Conservation (phyloP, 2,888 invertebrate species). For the Caenorhabditis japonica region DNA sequence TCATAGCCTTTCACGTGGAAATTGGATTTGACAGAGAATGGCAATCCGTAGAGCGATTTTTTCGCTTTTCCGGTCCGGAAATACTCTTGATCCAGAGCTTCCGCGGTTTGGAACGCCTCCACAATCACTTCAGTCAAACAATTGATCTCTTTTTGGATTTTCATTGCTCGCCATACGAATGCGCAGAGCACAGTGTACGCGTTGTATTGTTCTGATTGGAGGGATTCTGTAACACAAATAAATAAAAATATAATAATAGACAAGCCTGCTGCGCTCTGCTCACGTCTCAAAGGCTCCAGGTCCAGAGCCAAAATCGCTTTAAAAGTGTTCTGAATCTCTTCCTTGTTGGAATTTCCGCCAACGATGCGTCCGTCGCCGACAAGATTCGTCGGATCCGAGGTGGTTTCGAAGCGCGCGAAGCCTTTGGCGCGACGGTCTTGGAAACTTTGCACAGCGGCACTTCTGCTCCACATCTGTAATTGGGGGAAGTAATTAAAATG, state of each 20-base stretch:
- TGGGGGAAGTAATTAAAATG: too few relatives aligned
- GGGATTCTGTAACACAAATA: constrained; percentile 59
- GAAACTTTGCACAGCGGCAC: constrained; percentile 40
- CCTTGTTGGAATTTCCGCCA: not conserved
- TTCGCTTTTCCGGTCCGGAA: constrained; percentile 55
- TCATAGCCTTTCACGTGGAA: constrained; percentile 76
- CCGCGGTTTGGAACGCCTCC: constrained; percentile 67
- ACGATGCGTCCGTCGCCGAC: constrained; percentile 6
- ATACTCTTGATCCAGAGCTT: constrained; percentile 57
- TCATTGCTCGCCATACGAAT: constrained; percentile 68
- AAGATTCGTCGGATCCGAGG: constrained; percentile 6
- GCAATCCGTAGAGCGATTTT: constrained; percentile 73
- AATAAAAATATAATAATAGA: too few relatives aligned
- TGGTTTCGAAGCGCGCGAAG: constrained; percentile 35
- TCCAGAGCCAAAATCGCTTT: constrained; percentile 2
- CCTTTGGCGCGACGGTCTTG: constrained; percentile 27
- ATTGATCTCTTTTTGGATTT: constrained; percentile 70
- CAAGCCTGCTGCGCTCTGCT: too few relatives aligned
- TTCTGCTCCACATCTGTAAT: too few relatives aligned
- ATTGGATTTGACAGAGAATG: constrained; percentile 76
- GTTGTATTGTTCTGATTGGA: constrained; percentile 66
- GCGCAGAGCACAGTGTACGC: constrained; percentile 70
- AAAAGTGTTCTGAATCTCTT: not conserved
- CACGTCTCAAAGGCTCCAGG: not conserved
- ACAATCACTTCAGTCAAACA: constrained; percentile 70